Evolutionary conservation across 2,888 invertebrate species (phyloP).

Genomic region (Periphyllus acericola): DNA sequence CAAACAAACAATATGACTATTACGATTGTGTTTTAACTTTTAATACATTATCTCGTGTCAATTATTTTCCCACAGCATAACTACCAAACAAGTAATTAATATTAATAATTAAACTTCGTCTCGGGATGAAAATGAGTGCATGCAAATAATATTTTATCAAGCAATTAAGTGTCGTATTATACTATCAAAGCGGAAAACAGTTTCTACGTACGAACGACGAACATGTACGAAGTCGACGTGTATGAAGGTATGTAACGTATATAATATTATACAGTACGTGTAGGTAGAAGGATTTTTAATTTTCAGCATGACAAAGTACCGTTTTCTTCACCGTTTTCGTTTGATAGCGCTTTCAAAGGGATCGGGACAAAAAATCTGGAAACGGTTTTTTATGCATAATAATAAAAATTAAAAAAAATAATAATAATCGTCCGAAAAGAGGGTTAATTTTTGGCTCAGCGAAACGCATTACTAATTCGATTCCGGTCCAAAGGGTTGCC

Average conservation of each 20-base stretch:
- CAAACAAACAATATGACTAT: neutral
- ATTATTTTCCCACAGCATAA: neutral
- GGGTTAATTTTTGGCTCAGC: neutral
- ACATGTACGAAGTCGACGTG: neutral
- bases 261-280: neutral
- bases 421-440: neutral
- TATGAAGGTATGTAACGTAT: neutral
- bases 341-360: neutral
- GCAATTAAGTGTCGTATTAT: neutral
- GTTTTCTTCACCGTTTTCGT: neutral
- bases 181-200: neutral
- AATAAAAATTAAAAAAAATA: neutral
- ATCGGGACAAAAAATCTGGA: neutral
- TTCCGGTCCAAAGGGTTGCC: constrained; percentile 1
- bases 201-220: neutral
- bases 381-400: neutral
- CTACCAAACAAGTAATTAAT: neutral
- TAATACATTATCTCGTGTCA: neutral
- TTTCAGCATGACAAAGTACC: neutral
- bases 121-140: neutral
- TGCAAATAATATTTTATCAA: neutral
- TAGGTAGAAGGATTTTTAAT: neutral
- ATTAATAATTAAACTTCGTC: neutral
- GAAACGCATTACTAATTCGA: constrained; percentile 23
- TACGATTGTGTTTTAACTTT: neutral